Percentiles rank a stretch among this genome's conserved stretches.
Conservation (phyloP, 2,888 invertebrate species). For the Dryadula phaetusa region DNA sequence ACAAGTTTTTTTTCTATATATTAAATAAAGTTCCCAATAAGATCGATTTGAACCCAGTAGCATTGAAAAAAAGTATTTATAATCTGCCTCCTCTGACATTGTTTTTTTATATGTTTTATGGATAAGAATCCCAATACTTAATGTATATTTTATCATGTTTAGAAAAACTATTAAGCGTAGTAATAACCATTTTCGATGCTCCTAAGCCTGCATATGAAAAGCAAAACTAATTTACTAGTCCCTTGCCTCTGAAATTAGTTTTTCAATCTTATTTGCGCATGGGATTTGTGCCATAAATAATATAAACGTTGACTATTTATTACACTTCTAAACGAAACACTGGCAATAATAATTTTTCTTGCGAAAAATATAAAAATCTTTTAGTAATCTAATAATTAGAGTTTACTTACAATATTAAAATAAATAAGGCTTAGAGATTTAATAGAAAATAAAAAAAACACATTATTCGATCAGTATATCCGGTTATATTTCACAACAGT, state of each 20-base stretch:
- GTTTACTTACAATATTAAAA: no score
- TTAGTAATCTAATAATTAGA: no score
- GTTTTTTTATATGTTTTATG: background rate
- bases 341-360: background rate
- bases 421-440: no score
- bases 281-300: constrained; percentile 7
- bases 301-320: background rate
- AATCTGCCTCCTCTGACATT: no score
- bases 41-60: no score
- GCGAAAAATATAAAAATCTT: background rate
- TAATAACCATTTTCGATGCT: constrained; percentile 42
- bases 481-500: background rate
- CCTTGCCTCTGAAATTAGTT: constrained; percentile 41
- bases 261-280: constrained; percentile 37
- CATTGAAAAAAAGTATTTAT: no score
- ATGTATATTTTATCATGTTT: constrained; percentile 37
- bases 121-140: background rate
- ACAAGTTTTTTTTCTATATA: no score
- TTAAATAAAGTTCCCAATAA: no score
- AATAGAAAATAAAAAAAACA: no score
- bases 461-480: background rate
- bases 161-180: constrained; percentile 37
- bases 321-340: background rate
- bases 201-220: constrained; percentile 41
- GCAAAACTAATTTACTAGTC: constrained; percentile 42